Base-by-base conservation (phyloP, 2,888 invertebrate species). In the Stenichneumon culpator region DNA sequence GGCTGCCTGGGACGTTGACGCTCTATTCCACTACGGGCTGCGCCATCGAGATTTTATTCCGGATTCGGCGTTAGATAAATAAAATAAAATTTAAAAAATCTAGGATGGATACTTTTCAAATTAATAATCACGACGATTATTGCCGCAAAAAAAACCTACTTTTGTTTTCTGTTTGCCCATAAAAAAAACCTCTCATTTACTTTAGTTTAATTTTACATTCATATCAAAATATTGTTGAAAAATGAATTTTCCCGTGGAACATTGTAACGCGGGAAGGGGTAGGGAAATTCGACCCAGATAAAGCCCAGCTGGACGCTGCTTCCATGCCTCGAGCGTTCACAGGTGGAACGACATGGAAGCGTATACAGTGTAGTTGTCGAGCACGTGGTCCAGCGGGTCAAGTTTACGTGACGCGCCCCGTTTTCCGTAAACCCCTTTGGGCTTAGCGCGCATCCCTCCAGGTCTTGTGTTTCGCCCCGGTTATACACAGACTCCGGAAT, bases 351-450 rank as follows among this genome's bases (percentile, higher is more conserved):
- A 75, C 19, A 65, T 28, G 28, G 63, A 11, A 32, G 70, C 67
- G 73, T 82, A 73, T 79, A 82, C 72, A 77, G 73, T 74, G 69
- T 83, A 83, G 68, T 57, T 77, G 72, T 60, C 39, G 73, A 80
- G 52, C 85, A 85, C 83, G 87, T 86, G 88, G 87, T 90, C 90
- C 88, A 91, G 90, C 90, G 90, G 93, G 92, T 93, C 93, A 93
- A 93, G 93, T 92, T 92, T 92, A 90, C 91, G 89, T 84, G 89
- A 89, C 88, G 87, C 88, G 87, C 88, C 92, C 91, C 90, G 91
- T 90, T 92, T 91, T 90, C 90, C 89, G 88, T 89, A 91, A 92
- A 93, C 93, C 93, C 85, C 92, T 92, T 92, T 91, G 88, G 91
- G 92, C 91, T 92, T 90, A 92, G 89, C 91, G 89, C 87, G 88